phyloP scores from a whole-genome alignment of 2,797 vertebrate species.

The Labeo calbasu region DNA sequence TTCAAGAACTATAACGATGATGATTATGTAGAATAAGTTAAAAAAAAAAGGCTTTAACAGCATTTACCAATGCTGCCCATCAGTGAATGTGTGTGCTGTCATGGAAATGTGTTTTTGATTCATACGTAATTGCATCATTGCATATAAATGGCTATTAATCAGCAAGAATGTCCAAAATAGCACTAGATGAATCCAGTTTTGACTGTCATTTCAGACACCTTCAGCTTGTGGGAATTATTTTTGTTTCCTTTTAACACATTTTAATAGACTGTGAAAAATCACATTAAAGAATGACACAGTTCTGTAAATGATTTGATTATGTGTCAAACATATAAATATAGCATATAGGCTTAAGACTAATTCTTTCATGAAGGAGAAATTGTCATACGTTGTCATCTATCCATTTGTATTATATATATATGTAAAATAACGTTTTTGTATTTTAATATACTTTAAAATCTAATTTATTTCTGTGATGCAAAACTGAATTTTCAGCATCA shows the following conservation, averaged over 20 bases:
- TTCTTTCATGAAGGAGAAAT: background rate
- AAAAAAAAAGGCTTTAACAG: background rate
- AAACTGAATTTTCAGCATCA: too few relatives aligned
- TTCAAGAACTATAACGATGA: background rate
- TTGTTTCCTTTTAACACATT: constrained; percentile 1
- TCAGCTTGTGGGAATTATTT: constrained; percentile 16
- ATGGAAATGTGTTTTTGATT: constrained; percentile 7
- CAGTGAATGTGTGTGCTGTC: background rate
- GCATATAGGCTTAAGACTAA: background rate
- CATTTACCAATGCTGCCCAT: background rate
- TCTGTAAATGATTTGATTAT: constrained; percentile 6
- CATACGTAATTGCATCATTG: constrained; percentile 20
- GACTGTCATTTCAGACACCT: constrained; percentile 28
- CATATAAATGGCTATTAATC: constrained; percentile 40
- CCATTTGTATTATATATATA: background rate
- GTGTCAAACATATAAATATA: constrained; percentile 5
- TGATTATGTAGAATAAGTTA: background rate
- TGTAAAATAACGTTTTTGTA: too few relatives aligned
- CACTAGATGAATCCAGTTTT: constrained; percentile 55
- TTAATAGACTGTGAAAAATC: constrained; percentile 30
- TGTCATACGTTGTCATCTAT: background rate
- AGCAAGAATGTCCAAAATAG: constrained; percentile 59
- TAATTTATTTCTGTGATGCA: too few relatives aligned
- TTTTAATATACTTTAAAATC: too few relatives aligned
- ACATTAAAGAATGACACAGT: constrained; percentile 18